Evolutionary conservation across 2,888 invertebrate genomes (phyloP), one percentile per base, ranked within the genome.

Genomic region (Chrysomela aeneicollis): DNA sequence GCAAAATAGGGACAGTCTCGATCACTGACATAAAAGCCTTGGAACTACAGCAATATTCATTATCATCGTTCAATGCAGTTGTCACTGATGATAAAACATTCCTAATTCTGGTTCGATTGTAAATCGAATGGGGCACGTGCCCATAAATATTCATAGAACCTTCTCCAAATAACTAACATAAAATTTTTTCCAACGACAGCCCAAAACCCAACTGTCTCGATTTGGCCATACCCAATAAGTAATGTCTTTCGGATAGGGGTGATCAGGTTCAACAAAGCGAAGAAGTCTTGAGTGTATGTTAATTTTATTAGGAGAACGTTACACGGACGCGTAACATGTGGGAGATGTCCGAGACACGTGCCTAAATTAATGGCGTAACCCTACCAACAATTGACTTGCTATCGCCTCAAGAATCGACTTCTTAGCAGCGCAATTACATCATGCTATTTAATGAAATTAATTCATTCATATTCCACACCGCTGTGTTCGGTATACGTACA

Each of bases 331-430:
- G 46, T 1, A 46, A 59, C 59, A 59, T 59, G 59, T 59, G 59
- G 59, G 51, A 59, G 59, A 59, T 47, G 58, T 47, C 47, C n/a
- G n/a, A 50, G 59, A 17, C 59, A 59, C 59, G 59, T 59, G 59
- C n/a, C 59, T 1, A 15, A 46, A 30, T 12, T 18, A 26, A 12
- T 26, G 47, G 37, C 12, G 57, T 30, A n/a, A n/a, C n/a, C 42
- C n/a, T 26, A 42, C 18, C 42, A 26, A 26, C 26, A 26, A 26
- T 26, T 26, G 26, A 26, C 26, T n/a, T 26, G 26, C 6, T 26
- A 26, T 26, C 26, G 26, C 26, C 4, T 26, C 26, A 26, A 26
- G 26, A 26, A 26, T 26, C 26, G 6, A 26, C 26, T 26, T 3
- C 6, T 26, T 26, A 26, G 4, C 3, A 26, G 4, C 3, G 26